A percentile compares a stretch with the other conserved stretches of the same genome.
Conservation (phyloP, 2,113 vertebrate species). For the Ptychochromis oligacanthus region DNA sequence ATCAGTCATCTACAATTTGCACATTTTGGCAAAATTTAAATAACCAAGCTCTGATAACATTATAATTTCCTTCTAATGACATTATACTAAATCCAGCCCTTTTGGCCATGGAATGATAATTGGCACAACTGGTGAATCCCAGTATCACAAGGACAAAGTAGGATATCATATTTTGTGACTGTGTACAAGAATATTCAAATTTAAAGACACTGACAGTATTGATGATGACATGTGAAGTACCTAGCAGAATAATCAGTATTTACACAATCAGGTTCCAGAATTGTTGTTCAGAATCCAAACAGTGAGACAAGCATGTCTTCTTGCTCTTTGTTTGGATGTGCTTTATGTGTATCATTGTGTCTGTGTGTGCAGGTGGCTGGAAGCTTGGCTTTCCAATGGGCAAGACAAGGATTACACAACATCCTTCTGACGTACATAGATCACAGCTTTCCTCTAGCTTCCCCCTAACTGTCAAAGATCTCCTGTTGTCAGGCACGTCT, state of each 20-base stretch:
- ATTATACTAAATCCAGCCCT: neutral
- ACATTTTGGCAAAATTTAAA: neutral
- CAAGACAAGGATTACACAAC: constrained; percentile 46
- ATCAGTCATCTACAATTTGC: neutral
- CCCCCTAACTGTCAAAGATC: constrained; percentile 89
- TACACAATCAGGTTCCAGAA: neutral
- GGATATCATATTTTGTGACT: neutral
- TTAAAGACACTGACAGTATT: neutral
- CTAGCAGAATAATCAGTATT: neutral
- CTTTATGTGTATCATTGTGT: neutral
- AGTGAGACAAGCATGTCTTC: neutral
- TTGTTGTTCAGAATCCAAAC: constrained; percentile 3
- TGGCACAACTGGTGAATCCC: neutral
- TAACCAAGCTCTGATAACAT: neutral
- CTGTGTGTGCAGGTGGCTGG: constrained; percentile 83
- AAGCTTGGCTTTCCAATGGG: constrained; percentile 61
- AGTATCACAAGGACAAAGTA: neutral
- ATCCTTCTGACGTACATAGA: constrained; percentile 36
- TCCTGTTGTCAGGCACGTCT: constrained; percentile 85
- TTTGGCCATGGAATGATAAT: neutral
- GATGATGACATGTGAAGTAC: neutral
- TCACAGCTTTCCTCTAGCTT: constrained; percentile 49
- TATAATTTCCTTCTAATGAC: neutral
- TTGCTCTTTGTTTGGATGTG: constrained; percentile 6
- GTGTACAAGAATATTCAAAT: neutral